phyloP scores from a whole-genome alignment of 2,888 invertebrate species.

The Sicus ferrugineus region DNA sequence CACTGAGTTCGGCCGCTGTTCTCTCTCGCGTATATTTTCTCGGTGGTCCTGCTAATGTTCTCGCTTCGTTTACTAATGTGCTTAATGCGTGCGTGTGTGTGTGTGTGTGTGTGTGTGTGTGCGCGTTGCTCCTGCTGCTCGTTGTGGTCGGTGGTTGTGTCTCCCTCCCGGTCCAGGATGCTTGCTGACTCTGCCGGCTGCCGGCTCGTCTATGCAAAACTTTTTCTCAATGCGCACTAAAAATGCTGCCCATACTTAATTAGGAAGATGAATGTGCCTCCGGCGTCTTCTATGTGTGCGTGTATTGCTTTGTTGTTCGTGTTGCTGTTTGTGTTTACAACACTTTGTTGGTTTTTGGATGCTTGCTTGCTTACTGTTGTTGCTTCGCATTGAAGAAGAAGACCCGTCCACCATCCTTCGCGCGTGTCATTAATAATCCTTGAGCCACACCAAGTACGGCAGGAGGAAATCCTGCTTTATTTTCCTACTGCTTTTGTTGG shows the following conservation, averaged over 20 bases:
- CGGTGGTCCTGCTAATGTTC: background rate
- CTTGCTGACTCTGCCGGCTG: background rate
- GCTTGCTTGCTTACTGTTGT: background rate
- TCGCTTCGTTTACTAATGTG: conserved; percentile 6
- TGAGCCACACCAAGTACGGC: conserved; percentile 4
- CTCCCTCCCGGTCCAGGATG: background rate
- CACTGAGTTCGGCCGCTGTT: conserved; percentile 4
- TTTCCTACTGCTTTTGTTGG: background rate
- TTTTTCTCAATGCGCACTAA: background rate
- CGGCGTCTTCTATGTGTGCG: background rate
- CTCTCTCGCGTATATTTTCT: conserved; percentile 16
- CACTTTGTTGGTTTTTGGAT: background rate
- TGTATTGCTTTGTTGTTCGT: background rate
- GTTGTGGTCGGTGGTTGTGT: background rate
- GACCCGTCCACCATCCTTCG: background rate
- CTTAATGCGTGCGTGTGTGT: background rate
- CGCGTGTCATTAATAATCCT: conserved; percentile 31
- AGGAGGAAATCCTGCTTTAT: background rate
- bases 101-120: background rate
- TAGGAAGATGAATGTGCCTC: conserved; percentile 14
- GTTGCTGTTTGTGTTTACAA: background rate
- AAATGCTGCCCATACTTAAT: conserved; percentile 27
- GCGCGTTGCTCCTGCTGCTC: background rate
- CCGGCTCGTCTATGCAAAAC: conserved; percentile 27
- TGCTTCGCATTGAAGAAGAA: background rate